Evolutionary conservation across 2,113 vertebrate genomes (phyloP).

Genomic region (Eclectus roratus): DNA sequence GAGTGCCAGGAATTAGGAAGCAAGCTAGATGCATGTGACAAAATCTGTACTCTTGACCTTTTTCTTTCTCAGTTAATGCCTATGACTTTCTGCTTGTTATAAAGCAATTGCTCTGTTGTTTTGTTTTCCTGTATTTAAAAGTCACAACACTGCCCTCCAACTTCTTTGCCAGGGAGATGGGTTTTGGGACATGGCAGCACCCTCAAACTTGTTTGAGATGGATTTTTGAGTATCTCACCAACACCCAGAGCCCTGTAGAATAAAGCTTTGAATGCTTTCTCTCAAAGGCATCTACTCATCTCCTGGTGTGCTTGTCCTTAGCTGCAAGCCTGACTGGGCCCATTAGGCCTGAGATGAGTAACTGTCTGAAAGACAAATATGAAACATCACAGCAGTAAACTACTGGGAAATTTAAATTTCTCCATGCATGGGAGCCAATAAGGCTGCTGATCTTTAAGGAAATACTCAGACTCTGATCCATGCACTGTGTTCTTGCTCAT

Average conservation of each 20-base stretch:
- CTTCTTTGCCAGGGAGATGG: not conserved
- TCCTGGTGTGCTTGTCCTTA: not conserved
- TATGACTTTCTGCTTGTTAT: not conserved
- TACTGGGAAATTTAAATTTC: slow-evolving; percentile 30
- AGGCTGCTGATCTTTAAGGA: slow-evolving; percentile 1
- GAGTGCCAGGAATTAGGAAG: not conserved
- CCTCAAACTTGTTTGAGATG: not conserved
- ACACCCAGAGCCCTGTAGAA: not conserved
- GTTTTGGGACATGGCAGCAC: not conserved
- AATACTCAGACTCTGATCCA: not conserved
- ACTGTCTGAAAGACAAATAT: not conserved
- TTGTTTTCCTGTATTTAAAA: not conserved
- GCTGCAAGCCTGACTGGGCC: not conserved
- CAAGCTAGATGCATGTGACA: not conserved
- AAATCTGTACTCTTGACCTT: not conserved
- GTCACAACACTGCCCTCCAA: not conserved
- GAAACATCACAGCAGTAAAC: slow-evolving; percentile 9
- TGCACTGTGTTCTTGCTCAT: not conserved
- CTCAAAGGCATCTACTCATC: not conserved
- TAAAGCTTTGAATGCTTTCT: not conserved
- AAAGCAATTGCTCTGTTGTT: not conserved
- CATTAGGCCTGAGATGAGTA: not conserved
- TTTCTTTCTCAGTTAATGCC: not conserved
- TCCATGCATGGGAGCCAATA: not conserved
- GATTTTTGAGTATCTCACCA: not conserved